A percentile compares a stretch with the other conserved stretches of the same genome.
Evolutionary conservation across 92 coral and sea anemone species (phyloP).

Genomic region (Epizoanthus scotinus): DNA sequence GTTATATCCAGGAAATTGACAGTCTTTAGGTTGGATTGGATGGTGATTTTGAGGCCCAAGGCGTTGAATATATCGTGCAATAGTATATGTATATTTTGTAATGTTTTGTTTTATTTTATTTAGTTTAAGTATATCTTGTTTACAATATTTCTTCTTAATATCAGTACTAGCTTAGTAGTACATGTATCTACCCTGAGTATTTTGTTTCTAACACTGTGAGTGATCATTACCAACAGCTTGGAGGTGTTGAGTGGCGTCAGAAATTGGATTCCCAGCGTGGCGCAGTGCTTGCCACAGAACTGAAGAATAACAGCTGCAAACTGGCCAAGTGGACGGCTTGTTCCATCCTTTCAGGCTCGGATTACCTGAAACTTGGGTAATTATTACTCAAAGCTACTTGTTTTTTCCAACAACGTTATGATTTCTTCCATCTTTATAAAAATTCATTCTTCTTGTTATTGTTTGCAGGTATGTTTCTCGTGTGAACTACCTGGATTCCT

Average conservation of each 20-base stretch:
- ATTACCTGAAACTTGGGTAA: conserved; percentile 94
- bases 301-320: conserved; percentile 96
- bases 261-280: conserved; percentile 98
- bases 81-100: too few relatives aligned
- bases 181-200: neutral
- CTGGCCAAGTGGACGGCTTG: conserved; percentile 98
- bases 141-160: too few relatives aligned
- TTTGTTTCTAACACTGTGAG: neutral
- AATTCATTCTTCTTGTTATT: neutral
- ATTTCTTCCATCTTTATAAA: neutral
- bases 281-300: conserved; percentile 96
- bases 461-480: conserved; percentile 92
- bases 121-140: too few relatives aligned
- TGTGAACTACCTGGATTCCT: conserved; percentile 90
- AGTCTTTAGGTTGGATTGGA: too few relatives aligned
- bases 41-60: too few relatives aligned
- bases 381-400: neutral
- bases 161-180: too few relatives aligned
- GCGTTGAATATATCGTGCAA: too few relatives aligned
- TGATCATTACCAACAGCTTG: conserved; percentile 53
- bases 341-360: conserved; percentile 88
- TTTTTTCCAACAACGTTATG: neutral
- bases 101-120: too few relatives aligned
- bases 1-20: too few relatives aligned
- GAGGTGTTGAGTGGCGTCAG: conserved; percentile 98